phyloP scores from a whole-genome alignment of 2,888 invertebrate species.

The Ormyrus thymus region DNA sequence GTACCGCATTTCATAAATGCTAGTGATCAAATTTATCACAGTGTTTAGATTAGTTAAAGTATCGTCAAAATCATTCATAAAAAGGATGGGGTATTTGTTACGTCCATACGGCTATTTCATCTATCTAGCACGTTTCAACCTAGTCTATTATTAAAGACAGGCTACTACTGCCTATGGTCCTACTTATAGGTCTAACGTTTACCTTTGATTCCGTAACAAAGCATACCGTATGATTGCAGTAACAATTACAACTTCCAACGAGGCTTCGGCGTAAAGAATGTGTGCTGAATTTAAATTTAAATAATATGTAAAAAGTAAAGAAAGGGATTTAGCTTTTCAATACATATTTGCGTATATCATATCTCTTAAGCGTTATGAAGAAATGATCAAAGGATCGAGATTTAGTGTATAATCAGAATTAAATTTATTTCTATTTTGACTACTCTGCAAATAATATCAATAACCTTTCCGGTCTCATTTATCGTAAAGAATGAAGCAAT shows the following conservation, averaged over 20 bases:
- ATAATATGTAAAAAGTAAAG: conserved; percentile 11
- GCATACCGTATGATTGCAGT: conserved; percentile 10
- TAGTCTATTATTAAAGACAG: conserved; percentile 42
- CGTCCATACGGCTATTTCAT: conserved; percentile 14
- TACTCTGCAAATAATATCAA: conserved; percentile 22
- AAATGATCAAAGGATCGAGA: conserved; percentile 21
- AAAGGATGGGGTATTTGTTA: conserved; percentile 50
- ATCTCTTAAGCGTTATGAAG: conserved; percentile 23
- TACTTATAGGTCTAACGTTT: conserved; percentile 22
- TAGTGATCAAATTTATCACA: conserved; percentile 47
- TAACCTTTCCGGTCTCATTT: conserved; percentile 26
- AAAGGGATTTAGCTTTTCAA: conserved; percentile 38
- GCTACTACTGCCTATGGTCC: conserved; percentile 25
- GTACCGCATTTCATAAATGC: conserved; percentile 53
- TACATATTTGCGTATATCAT: conserved; percentile 20
- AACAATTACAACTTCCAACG: conserved; percentile 48
- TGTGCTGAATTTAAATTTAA: conserved; percentile 30
- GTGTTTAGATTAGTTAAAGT: conserved; percentile 43
- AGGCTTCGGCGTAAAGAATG: conserved; percentile 32
- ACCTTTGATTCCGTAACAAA: conserved; percentile 22
- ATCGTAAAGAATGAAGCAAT: conserved; percentile 28
- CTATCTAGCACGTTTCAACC: conserved; percentile 40
- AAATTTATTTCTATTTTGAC: conserved; percentile 31
- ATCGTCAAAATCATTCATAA: not conserved
- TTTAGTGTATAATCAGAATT: conserved; percentile 29